Evolutionary conservation across 2,888 invertebrate genomes (phyloP).

Genomic region (Hypercompe scribonia): DNA sequence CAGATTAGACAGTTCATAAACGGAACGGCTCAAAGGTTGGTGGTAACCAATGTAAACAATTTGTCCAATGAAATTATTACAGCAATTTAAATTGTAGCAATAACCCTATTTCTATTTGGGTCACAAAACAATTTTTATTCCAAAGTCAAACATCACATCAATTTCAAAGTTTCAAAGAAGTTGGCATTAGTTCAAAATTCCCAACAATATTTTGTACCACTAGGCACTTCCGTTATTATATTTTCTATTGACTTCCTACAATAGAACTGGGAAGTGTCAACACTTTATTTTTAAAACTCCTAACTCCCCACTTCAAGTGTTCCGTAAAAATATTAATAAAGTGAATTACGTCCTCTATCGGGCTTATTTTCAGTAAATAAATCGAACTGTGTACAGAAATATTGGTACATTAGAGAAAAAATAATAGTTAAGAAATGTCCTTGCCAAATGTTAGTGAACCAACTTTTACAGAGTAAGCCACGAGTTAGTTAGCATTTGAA

Average conservation of each 20-base stretch:
- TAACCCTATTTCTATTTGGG: conserved; percentile 32
- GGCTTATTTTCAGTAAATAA: background rate
- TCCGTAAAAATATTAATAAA: background rate
- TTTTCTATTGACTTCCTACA: conserved; percentile 13
- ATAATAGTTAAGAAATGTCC: background rate
- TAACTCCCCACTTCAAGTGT: background rate
- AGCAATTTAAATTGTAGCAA: conserved; percentile 12
- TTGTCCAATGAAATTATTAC: background rate
- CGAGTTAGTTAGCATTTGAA: too few species aligned
- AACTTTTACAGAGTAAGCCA: too few species aligned
- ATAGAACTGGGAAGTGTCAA: background rate
- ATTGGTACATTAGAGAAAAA: background rate
- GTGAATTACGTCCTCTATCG: background rate
- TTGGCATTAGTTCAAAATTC: conserved; percentile 53
- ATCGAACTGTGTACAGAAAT: background rate
- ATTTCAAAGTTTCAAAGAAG: conserved; percentile 30
- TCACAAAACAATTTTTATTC: conserved; percentile 39
- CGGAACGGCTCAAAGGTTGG: background rate
- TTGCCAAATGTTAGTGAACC: background rate
- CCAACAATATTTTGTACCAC: conserved; percentile 30
- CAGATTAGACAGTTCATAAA: background rate
- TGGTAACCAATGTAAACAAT: background rate
- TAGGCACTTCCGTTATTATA: conserved; percentile 34
- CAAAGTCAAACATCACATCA: conserved; percentile 33
- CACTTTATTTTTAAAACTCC: background rate